These are phyloP conservation scores for Thalassaphorura encarpata DNA, from an alignment of 1,140 invertebrate species.

Conservation along the genomic window DNA sequence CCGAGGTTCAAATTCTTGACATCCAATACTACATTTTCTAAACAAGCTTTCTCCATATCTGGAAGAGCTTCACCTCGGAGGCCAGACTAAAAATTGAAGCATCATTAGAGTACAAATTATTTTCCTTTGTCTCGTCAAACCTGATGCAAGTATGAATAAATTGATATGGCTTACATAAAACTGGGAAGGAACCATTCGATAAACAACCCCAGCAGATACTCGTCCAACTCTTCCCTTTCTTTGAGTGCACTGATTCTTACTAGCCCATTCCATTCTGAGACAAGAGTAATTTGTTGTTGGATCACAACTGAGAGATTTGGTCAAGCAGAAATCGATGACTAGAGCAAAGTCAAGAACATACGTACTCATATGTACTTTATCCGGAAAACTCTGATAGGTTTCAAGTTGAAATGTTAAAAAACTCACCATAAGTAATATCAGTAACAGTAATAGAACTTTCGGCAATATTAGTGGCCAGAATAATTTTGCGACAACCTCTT, in stretches of 20 bases:
- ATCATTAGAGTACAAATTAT: conserved; percentile 1
- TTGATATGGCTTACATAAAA: conserved; percentile 57
- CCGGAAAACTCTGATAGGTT: background rate
- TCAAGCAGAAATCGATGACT: conserved; percentile 95
- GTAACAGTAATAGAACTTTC: conserved; percentile 94
- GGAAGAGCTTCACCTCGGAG: conserved; percentile 50
- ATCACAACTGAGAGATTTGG: conserved; percentile 68
- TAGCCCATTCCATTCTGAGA: conserved; percentile 65
- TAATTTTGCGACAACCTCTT: conserved; percentile 61
- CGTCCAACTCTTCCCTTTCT: conserved; percentile 82
- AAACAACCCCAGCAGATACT: conserved; percentile 72
- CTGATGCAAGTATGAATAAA: too few relatives aligned
- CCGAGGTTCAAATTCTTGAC: conserved; percentile 75
- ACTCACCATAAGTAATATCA: conserved; percentile 70
- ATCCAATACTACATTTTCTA: conserved; percentile 72
- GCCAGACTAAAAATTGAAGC: background rate
- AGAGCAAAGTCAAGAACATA: conserved; percentile 34
- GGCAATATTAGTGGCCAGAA: conserved; percentile 91
- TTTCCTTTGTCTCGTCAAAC: too few relatives aligned
- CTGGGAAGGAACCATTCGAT: conserved; percentile 60
- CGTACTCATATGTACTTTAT: background rate
- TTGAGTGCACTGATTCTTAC: conserved; percentile 78
- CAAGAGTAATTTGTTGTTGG: conserved; percentile 45
- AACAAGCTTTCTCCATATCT: conserved; percentile 68
- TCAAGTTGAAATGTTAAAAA: background rate